These are phyloP conservation scores for Poeciliopsis turrubarensis DNA, from an alignment of 2,113 vertebrate genomes.

Conservation along the genomic window DNA sequence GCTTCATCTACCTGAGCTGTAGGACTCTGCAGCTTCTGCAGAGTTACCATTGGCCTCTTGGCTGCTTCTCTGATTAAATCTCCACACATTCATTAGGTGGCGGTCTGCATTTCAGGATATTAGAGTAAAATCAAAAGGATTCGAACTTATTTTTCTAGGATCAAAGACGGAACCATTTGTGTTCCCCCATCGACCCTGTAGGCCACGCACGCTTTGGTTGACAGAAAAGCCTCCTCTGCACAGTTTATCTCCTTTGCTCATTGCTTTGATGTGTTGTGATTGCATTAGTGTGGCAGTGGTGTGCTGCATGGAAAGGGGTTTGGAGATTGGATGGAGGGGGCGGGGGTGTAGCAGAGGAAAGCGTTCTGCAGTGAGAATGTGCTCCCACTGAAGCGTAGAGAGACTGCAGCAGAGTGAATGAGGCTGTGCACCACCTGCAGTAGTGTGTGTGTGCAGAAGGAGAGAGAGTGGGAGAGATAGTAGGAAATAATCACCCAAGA, in stretches of 20 bases:
- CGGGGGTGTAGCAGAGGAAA: constrained; percentile 58
- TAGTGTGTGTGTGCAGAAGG: constrained; percentile 38
- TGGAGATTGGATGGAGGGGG: not conserved
- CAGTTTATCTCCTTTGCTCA: constrained; percentile 68
- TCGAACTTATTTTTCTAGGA: no score
- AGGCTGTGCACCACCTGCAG: constrained; percentile 77
- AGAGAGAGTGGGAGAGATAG: constrained; percentile 13
- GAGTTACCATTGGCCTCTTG: not conserved
- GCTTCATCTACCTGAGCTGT: not conserved
- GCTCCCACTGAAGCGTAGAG: constrained; percentile 80
- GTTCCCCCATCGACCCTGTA: not conserved
- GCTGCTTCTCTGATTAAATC: not conserved
- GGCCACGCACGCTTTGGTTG: constrained; percentile 56
- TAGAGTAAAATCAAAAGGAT: no score
- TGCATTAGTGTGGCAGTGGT: constrained; percentile 65
- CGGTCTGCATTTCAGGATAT: not conserved
- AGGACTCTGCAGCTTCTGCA: not conserved
- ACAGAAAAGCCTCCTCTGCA: constrained; percentile 54
- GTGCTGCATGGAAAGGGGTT: constrained; percentile 32
- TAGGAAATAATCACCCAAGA: constrained; percentile 73
- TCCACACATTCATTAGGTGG: not conserved
- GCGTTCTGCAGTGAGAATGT: constrained; percentile 80
- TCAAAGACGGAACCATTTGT: no score
- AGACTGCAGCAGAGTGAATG: constrained; percentile 77
- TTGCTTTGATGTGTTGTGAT: constrained; percentile 78